Conservation (phyloP, 2,113 vertebrate species). For the Hippocampus mohnikei region DNA sequence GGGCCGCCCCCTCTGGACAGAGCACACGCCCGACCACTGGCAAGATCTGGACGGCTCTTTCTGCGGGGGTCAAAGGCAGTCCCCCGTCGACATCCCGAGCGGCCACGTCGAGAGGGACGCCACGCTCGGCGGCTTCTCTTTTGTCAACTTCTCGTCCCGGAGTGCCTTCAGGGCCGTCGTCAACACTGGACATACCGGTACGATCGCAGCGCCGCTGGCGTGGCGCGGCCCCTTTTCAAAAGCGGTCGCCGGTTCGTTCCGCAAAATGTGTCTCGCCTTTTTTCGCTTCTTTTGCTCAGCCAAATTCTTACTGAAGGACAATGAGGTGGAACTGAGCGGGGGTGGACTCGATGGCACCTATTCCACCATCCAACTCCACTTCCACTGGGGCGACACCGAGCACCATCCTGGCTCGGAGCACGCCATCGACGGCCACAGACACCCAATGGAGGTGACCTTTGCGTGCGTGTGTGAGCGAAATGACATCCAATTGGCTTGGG, state of each 20-base stretch:
- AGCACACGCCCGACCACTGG: conserved; percentile 30
- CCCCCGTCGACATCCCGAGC: conserved; percentile 54
- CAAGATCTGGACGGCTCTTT: background rate
- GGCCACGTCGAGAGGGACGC: background rate
- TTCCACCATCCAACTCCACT: conserved; percentile 58
- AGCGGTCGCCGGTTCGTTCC: too few relatives aligned
- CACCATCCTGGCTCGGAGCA: conserved; percentile 67
- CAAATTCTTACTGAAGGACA: conserved; percentile 21
- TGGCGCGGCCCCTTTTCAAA: background rate
- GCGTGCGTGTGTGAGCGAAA: background rate
- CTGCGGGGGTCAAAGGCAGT: conserved; percentile 46
- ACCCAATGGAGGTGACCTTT: conserved; percentile 66
- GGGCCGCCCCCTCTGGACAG: conserved; percentile 18
- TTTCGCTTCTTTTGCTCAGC: conserved; percentile 33
- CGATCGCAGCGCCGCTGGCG: too few relatives aligned
- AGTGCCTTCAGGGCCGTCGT: conserved; percentile 14
- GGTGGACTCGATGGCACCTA: conserved; percentile 62
- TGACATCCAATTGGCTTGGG: background rate
- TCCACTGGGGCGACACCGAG: conserved; percentile 68
- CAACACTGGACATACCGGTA: conserved; percentile 59
- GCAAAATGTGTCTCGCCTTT: too few relatives aligned
- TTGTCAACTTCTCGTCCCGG: conserved; percentile 42
- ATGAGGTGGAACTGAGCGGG: conserved; percentile 48
- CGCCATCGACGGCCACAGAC: conserved; percentile 50
- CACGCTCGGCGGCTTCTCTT: conserved; percentile 33